Conservation (phyloP, 2,888 invertebrate genomes). For the Galeruca laticollis region DNA sequence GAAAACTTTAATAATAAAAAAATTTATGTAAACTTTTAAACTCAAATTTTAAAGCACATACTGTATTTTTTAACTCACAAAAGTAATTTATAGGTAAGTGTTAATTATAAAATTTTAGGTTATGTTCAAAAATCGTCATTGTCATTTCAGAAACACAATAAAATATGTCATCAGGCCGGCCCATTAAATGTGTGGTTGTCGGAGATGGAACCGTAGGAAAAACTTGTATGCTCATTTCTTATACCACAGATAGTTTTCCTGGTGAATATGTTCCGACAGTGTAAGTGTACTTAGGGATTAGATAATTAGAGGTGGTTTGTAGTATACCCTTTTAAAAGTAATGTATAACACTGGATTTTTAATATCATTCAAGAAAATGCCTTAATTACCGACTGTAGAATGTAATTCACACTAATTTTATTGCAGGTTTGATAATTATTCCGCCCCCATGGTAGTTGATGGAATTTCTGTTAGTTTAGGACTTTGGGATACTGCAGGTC, state of each 20-base stretch:
- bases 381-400: too few relatives aligned
- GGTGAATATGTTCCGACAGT: constrained; percentile 96
- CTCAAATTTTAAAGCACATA: constrained; percentile 12
- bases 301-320: not conserved
- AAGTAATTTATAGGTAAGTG: constrained; percentile 30
- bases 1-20: constrained; percentile 10
- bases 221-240: constrained; percentile 94
- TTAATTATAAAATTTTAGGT: constrained; percentile 35
- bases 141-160: constrained; percentile 37
- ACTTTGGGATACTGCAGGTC: constrained; percentile 98
- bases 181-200: constrained; percentile 92
- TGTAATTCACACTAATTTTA: constrained; percentile 8
- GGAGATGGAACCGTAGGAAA: constrained; percentile 95
- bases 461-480: constrained; percentile 96
- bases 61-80: constrained; percentile 17
- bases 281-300: constrained; percentile 73
- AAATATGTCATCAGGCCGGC: constrained; percentile 91
- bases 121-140: constrained; percentile 32
- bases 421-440: constrained; percentile 96
- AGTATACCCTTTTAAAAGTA: constrained; percentile 1
- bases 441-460: constrained; percentile 98
- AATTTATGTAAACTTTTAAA: constrained; percentile 14
- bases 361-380: too few relatives aligned
- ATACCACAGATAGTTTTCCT: constrained; percentile 93
- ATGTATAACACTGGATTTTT: not conserved